phyloP scores from a whole-genome alignment of 2,888 invertebrate species.

The Sialis fuliginosa region DNA sequence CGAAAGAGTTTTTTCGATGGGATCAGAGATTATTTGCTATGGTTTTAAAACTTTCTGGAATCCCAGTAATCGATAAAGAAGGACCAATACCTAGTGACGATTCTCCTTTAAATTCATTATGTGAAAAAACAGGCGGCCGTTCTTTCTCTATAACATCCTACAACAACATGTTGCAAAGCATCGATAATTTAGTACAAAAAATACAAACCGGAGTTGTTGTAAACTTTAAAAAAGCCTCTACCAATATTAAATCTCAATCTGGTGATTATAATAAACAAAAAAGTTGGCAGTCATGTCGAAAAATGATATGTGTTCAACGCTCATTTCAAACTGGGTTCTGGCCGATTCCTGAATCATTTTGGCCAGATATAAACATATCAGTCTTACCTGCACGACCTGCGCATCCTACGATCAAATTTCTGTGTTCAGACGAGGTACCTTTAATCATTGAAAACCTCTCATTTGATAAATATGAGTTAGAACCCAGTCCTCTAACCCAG shows the following conservation, averaged over 20 bases:
- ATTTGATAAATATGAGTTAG: slow-evolving; percentile 97
- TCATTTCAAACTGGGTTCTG: slow-evolving; percentile 89
- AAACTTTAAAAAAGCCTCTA: slow-evolving; percentile 93
- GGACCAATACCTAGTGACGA: slow-evolving; percentile 73
- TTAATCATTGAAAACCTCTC: slow-evolving; percentile 93
- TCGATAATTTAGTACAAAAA: slow-evolving; percentile 92
- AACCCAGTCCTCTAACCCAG: slow-evolving; percentile 91
- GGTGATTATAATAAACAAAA: slow-evolving; percentile 21
- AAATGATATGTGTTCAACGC: slow-evolving; percentile 86
- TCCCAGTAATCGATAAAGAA: slow-evolving; percentile 72
- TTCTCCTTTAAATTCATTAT: slow-evolving; percentile 94
- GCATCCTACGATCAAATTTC: slow-evolving; percentile 89
- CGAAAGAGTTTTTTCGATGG: slow-evolving; percentile 98
- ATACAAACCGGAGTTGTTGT: slow-evolving; percentile 96
- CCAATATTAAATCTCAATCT: slow-evolving; percentile 66
- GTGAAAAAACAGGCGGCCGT: slow-evolving; percentile 95
- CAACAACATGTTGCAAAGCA: slow-evolving; percentile 85
- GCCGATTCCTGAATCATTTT: slow-evolving; percentile 98
- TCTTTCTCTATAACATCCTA: slow-evolving; percentile 93
- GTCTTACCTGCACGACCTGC: slow-evolving; percentile 81
- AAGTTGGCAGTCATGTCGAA: slow-evolving; percentile 75
- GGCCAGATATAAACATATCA: slow-evolving; percentile 82
- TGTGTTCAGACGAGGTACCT: slow-evolving; percentile 84
- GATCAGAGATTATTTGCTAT: slow-evolving; percentile 95
- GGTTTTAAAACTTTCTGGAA: slow-evolving; percentile 80